Evolutionary conservation across 2,113 vertebrate species (phyloP).

Genomic region (Bos indicus): DNA sequence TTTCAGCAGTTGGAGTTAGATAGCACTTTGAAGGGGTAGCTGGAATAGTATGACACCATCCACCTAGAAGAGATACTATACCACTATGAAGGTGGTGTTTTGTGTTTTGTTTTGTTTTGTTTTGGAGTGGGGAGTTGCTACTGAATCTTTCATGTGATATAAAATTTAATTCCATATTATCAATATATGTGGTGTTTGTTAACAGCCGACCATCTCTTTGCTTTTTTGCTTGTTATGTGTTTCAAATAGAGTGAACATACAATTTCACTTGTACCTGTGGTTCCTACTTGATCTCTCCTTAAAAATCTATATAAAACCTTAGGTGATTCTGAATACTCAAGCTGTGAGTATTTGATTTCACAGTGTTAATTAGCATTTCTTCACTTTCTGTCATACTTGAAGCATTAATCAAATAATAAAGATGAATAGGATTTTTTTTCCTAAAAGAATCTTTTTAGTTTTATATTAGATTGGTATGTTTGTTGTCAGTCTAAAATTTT

Average conservation of each 20-base stretch:
- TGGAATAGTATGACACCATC: not conserved
- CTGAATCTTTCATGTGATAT: not conserved
- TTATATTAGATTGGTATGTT: slow-evolving; percentile 8
- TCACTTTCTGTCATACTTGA: slow-evolving; percentile 72
- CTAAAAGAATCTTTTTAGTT: slow-evolving; percentile 44
- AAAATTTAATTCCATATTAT: not conserved
- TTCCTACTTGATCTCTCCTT: slow-evolving; percentile 73
- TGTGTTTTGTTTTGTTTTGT: not conserved
- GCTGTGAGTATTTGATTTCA: slow-evolving; percentile 77
- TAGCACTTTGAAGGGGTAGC: not conserved
- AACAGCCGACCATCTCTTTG: not conserved
- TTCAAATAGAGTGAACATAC: slow-evolving; percentile 64
- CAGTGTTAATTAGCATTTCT: slow-evolving; percentile 77
- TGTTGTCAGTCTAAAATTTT: slow-evolving; percentile 17
- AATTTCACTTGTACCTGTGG: slow-evolving; percentile 58
- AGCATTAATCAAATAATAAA: slow-evolving; percentile 76
- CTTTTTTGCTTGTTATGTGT: slow-evolving; percentile 41
- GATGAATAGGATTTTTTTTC: slow-evolving; percentile 48
- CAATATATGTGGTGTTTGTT: not conserved
- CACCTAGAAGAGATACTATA: not conserved
- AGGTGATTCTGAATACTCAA: slow-evolving; percentile 76
- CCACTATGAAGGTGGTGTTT: not conserved
- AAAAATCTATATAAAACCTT: slow-evolving; percentile 75
- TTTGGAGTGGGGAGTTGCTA: not conserved
- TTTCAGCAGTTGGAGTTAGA: not conserved